phyloP scores from a whole-genome alignment of 2,113 vertebrate species.

The Hypomesus transpacificus region DNA sequence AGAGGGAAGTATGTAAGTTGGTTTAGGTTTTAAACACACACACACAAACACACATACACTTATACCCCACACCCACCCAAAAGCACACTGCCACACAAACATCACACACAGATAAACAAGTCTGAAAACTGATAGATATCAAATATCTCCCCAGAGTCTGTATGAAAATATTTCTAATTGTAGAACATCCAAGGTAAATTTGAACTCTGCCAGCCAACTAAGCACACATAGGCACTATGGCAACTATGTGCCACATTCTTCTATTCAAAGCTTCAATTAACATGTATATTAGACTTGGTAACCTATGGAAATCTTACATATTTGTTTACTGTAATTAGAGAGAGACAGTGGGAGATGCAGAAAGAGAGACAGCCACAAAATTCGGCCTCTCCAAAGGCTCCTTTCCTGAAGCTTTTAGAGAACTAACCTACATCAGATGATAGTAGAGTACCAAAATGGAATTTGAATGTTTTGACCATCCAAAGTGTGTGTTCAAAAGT shows the following conservation, averaged over 20 bases:
- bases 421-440: too few relatives aligned
- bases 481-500: too few relatives aligned
- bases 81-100: slow-evolving; percentile 22
- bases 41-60: slow-evolving; percentile 1
- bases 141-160: slow-evolving; percentile 36
- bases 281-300: slow-evolving; percentile 73
- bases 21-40: not conserved
- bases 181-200: slow-evolving; percentile 57
- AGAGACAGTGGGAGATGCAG: not conserved
- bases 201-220: slow-evolving; percentile 63
- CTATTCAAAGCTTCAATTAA: slow-evolving; percentile 76
- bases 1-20: not conserved
- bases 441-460: too few relatives aligned
- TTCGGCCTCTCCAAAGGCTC: too few relatives aligned
- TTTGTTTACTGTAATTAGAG: slow-evolving; percentile 71
- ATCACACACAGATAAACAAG: not conserved
- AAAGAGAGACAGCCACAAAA: too few relatives aligned
- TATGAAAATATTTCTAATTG: slow-evolving; percentile 46
- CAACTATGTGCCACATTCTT: slow-evolving; percentile 67
- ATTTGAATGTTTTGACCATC: too few relatives aligned
- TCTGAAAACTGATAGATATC: slow-evolving; percentile 36
- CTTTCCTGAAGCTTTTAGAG: too few relatives aligned
- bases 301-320: slow-evolving; percentile 67
- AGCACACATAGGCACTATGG: slow-evolving; percentile 70
- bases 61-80: slow-evolving; percentile 25